Base-by-base conservation (phyloP, 2,797 vertebrate species). In the Hoplostethus atlanticus region DNA sequence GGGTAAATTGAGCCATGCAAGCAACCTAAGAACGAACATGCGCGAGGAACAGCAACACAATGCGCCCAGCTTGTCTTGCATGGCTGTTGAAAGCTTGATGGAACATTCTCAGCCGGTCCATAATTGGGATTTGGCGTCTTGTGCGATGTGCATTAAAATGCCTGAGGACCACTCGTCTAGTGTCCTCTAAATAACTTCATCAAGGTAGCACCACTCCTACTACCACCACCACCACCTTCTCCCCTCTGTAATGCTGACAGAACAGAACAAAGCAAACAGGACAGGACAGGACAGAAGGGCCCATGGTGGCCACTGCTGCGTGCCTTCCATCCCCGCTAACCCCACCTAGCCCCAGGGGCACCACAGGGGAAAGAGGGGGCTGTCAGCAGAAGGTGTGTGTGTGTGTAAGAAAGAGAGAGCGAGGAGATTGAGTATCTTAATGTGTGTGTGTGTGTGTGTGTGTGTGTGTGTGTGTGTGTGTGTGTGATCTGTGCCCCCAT, bases 131-230 rank as follows among this genome's bases (percentile, higher is more conserved):
- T 51, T 21, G 50, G 21, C 63, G n/a, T 77, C 56, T 47, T 8
- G 6, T 13, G 21, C 31, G 10, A 76, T 76, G 21, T 76, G 51
- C 48, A 58, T 62, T 72, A 71, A 79, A 53, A 44, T 17, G 58
- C 38, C 36, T 8, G 2, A 42, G 17, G 25, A 38, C 40, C 17
- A 58, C 55, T 68, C 67, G 48, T 68, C 25, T 34, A 11, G 15
- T 64, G 89, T 75, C 91, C 90, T 92, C 84, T 83, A 87, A 83
- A 70, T 75, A 90, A 91, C 90, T 92, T 92, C 82, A 78, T 81
- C 71, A 82, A 87, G 80, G 81, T 79, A 78, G 58, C 44, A 60
- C 53, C 63, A 6, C 81, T 71, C 55, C 55, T 74, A 44, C 55
- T 28, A 31, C 47, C 64, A 1, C 21, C 21, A 1, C 21, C n/a